Evolutionary conservation across 2,113 vertebrate genomes (phyloP).

Genomic region (Pagrus major): DNA sequence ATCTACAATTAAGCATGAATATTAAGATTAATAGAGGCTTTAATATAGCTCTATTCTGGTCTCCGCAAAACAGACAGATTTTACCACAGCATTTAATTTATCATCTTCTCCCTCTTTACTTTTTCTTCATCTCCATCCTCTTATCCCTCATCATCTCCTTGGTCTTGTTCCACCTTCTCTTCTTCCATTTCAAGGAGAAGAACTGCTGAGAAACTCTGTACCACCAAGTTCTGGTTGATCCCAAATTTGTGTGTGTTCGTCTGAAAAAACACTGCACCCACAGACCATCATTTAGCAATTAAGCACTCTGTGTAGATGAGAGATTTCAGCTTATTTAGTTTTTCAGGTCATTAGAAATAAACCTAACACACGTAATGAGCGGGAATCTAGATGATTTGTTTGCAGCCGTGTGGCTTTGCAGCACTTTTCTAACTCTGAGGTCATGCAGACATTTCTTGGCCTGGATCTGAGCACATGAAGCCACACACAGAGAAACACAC

Average conservation of each 20-base stretch:
- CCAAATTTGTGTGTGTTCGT: slow-evolving; percentile 6
- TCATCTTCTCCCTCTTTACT: not conserved
- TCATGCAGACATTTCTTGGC: slow-evolving; percentile 31
- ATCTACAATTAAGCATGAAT: too few species aligned
- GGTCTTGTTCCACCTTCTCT: not conserved
- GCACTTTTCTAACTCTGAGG: slow-evolving; percentile 37
- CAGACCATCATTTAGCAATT: slow-evolving; percentile 62
- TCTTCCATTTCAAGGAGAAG: not conserved
- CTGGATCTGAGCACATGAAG: not conserved
- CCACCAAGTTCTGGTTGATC: slow-evolving; percentile 2
- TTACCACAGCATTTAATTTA: too few species aligned
- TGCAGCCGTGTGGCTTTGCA: slow-evolving; percentile 40
- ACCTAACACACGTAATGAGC: slow-evolving; percentile 62
- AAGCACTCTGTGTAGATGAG: slow-evolving; percentile 22
- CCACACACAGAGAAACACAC: slow-evolving; percentile 13
- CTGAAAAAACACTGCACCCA: slow-evolving; percentile 17
- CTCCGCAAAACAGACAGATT: too few species aligned
- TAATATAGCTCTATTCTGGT: too few species aligned
- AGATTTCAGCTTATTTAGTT: slow-evolving; percentile 60
- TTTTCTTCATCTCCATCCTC: not conserved
- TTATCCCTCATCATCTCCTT: not conserved
- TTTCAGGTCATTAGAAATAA: slow-evolving; percentile 72
- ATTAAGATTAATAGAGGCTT: too few species aligned
- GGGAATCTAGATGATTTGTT: slow-evolving; percentile 55
- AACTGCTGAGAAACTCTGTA: not conserved